These are phyloP conservation scores for Acanthosepion lycidas DNA, from an alignment of 2,888 invertebrate species.

Conservation along the genomic window DNA sequence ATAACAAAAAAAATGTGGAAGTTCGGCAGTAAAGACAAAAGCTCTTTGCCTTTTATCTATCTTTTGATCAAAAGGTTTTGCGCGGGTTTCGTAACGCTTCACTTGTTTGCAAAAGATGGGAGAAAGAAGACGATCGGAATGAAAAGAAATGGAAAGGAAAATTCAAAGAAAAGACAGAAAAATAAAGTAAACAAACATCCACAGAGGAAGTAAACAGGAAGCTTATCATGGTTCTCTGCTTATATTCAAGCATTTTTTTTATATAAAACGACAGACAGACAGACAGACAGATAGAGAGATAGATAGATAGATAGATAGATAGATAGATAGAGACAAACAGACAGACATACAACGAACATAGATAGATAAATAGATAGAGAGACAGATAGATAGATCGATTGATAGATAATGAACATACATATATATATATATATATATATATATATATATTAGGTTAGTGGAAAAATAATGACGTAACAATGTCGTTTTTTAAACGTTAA, in stretches of 20 bases:
- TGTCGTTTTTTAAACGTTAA: too few relatives aligned
- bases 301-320: too few relatives aligned
- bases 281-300: too few relatives aligned
- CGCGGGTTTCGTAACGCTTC: not conserved
- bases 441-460: too few relatives aligned
- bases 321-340: too few relatives aligned
- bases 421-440: too few relatives aligned
- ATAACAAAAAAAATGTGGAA: not conserved
- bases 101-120: not conserved
- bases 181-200: not conserved
- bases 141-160: not conserved
- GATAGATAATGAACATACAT: too few relatives aligned
- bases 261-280: too few relatives aligned
- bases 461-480: too few relatives aligned
- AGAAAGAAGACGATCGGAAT: not conserved
- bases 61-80: not conserved
- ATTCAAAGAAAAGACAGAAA: not conserved
- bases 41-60: not conserved
- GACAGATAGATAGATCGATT: too few relatives aligned
- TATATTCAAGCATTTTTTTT: not conserved
- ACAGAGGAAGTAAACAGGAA: not conserved
- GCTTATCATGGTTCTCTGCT: not conserved
- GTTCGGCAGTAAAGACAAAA: not conserved
- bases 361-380: too few relatives aligned
- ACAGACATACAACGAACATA: too few relatives aligned